Evolutionary conservation across 2,113 vertebrate species (phyloP).

Genomic region (Indicator indicator): DNA sequence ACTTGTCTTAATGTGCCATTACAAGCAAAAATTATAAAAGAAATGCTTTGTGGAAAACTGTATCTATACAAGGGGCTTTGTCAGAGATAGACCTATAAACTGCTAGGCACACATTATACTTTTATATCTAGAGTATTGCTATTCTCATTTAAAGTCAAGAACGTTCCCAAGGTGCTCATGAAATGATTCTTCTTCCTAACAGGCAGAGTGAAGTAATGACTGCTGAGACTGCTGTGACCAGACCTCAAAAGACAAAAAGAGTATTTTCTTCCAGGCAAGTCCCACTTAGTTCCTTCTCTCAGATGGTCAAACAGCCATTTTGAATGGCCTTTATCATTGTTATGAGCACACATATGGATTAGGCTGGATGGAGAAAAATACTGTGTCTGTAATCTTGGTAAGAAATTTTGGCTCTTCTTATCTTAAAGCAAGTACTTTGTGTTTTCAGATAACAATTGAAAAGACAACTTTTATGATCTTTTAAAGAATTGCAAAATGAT

Average conservation of each 20-base stretch:
- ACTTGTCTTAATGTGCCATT: neutral
- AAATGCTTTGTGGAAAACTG: neutral
- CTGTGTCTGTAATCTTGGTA: neutral
- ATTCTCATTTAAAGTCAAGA: neutral
- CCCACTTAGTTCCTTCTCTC: neutral
- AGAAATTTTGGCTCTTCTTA: neutral
- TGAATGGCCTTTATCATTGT: neutral
- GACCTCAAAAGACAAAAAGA: neutral
- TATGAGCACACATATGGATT: neutral
- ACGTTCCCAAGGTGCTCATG: neutral
- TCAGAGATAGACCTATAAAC: neutral
- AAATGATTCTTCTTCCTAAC: neutral
- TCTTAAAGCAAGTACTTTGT: neutral
- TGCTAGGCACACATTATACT: neutral
- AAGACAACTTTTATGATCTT: neutral
- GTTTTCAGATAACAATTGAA: neutral
- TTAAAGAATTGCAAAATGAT: neutral
- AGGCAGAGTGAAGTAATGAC: neutral
- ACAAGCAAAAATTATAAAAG: neutral
- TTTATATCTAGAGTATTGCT: neutral
- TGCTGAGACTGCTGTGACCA: neutral
- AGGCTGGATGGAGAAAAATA: neutral
- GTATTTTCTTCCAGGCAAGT: neutral
- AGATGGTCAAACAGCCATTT: neutral
- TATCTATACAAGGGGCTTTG: neutral